Evolutionary conservation across 2,113 vertebrate species (phyloP).

Genomic region (Rhabdomys dilectus): DNA sequence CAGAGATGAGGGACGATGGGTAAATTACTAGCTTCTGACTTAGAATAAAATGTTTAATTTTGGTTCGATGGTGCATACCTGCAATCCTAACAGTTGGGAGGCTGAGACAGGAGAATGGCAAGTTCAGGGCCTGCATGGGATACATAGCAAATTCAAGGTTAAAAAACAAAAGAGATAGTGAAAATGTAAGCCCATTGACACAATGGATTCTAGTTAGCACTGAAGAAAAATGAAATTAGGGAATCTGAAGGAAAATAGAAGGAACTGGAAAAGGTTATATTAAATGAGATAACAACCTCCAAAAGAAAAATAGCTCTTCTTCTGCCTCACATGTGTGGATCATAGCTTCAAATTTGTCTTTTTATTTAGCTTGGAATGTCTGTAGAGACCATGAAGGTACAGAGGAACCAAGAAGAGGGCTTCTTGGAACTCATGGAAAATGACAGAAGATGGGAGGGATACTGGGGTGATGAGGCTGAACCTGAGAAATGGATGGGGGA

Average conservation of each 20-base stretch:
- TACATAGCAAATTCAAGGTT: neutral
- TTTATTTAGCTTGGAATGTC: neutral
- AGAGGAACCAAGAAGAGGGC: neutral
- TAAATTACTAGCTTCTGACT: neutral
- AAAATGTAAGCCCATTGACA: neutral
- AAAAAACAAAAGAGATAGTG: neutral
- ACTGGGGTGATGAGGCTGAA: neutral
- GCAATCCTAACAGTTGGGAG: neutral
- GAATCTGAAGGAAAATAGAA: neutral
- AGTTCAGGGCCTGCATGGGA: neutral
- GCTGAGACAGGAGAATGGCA: neutral
- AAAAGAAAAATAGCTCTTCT: neutral
- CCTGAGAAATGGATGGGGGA: neutral
- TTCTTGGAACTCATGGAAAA: neutral
- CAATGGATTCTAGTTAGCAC: neutral
- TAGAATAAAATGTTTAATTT: conserved; percentile 21
- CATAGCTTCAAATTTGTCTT: neutral
- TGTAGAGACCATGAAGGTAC: neutral
- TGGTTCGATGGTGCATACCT: neutral
- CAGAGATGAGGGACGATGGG: neutral
- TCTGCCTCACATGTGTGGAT: neutral
- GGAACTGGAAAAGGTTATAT: neutral
- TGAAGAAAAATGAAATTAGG: neutral
- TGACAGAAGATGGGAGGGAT: neutral
- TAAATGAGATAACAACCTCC: neutral